Percentiles rank a stretch among this genome's conserved stretches.
Evolutionary conservation across 2,888 invertebrate species (phyloP).

Genomic region (Nomada hirtipes): DNA sequence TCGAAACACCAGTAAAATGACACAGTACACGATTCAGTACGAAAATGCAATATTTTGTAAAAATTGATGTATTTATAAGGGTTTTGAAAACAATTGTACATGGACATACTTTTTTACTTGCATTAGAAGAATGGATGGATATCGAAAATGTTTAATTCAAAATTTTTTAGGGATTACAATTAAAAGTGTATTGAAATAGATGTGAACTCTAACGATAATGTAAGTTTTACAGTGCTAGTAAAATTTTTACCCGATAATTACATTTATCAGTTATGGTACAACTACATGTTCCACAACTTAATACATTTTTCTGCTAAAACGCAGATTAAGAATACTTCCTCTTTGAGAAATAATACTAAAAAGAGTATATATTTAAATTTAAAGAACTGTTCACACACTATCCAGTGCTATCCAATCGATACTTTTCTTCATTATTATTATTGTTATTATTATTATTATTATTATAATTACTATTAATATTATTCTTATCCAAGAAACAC

Average conservation of each 20-base stretch:
- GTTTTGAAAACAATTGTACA: conserved; percentile 54
- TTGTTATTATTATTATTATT: conserved; percentile 55
- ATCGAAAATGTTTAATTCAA: conserved; percentile 31
- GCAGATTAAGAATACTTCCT: conserved; percentile 52
- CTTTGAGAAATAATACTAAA: conserved; percentile 47
- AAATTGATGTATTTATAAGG: conserved; percentile 57
- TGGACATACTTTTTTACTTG: conserved; percentile 65
- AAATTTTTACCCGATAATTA: conserved; percentile 36
- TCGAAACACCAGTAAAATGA: conserved; percentile 44
- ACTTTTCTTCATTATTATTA: conserved; percentile 59
- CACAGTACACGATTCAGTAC: conserved; percentile 34
- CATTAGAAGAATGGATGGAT: conserved; percentile 40
- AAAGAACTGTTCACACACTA: conserved; percentile 66
- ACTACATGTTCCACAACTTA: conserved; percentile 38
- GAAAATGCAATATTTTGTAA: conserved; percentile 68
- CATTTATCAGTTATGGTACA: conserved; percentile 36
- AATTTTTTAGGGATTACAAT: conserved; percentile 25
- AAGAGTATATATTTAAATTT: conserved; percentile 51
- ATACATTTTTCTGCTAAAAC: conserved; percentile 30
- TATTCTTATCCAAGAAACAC: conserved; percentile 41
- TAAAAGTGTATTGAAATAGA: conserved; percentile 32
- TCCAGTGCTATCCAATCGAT: conserved; percentile 58
- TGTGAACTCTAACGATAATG: conserved; percentile 13
- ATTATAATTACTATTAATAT: conserved; percentile 38
- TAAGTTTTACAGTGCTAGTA: conserved; percentile 37